Evolutionary conservation across 2,888 invertebrate genomes (phyloP).

Genomic region (Protonemura montana): DNA sequence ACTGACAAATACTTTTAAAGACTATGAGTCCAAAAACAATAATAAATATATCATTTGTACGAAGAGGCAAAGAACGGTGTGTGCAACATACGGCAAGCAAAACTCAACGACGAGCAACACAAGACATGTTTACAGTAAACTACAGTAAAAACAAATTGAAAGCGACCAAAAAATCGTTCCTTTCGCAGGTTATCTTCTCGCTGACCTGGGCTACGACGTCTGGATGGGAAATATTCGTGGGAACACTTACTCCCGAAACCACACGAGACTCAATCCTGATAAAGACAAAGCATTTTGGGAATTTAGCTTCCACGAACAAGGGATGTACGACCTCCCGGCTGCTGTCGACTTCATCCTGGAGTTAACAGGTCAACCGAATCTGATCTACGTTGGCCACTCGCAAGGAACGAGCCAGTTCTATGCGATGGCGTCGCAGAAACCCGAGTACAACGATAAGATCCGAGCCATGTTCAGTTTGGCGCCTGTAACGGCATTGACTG

Average conservation of each 20-base stretch:
- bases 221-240: slow-evolving; percentile 32
- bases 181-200: slow-evolving; percentile 21
- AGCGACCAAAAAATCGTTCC: not conserved
- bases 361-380: slow-evolving; percentile 56
- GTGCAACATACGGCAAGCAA: too few species aligned
- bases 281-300: not conserved
- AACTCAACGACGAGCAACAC: too few species aligned
- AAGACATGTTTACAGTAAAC: too few species aligned
- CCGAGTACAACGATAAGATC: slow-evolving; percentile 73
- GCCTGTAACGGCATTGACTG: slow-evolving; percentile 65
- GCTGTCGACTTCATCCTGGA: slow-evolving; percentile 74
- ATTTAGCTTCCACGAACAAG: slow-evolving; percentile 83
- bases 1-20: too few species aligned
- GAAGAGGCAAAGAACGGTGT: too few species aligned
- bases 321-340: slow-evolving; percentile 77
- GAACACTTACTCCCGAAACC: slow-evolving; percentile 19
- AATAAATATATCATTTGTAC: too few species aligned
- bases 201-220: slow-evolving; percentile 33
- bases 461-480: slow-evolving; percentile 72
- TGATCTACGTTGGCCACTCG: slow-evolving; percentile 66
- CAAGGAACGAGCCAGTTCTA: slow-evolving; percentile 75
- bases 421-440: slow-evolving; percentile 70
- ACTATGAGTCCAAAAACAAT: too few species aligned
- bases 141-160: too few species aligned
- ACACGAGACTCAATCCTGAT: not conserved